Conservation (phyloP, 2,113 vertebrate genomes). For the Pampusana beccarii region DNA sequence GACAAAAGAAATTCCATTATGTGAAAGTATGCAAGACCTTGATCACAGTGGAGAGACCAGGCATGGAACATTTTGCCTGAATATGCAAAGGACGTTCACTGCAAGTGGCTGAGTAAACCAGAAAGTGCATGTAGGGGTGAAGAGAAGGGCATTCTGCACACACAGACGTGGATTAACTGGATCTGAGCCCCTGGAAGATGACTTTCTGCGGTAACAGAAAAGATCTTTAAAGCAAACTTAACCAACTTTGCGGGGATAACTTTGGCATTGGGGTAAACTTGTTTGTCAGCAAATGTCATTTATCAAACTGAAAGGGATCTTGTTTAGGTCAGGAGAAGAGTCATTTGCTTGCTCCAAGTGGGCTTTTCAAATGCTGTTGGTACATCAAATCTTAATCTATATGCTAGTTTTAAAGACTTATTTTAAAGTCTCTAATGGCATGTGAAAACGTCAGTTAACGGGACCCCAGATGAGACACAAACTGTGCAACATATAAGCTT, state of each 20-base stretch:
- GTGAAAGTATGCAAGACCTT: neutral
- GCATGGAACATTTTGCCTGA: neutral
- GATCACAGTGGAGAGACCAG: neutral
- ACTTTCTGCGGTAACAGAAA: neutral
- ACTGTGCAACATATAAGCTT: neutral
- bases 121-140: neutral
- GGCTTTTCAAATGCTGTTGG: neutral
- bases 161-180: neutral
- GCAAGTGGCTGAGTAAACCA: neutral
- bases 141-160: neutral
- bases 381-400: neutral
- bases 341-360: neutral
- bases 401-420: neutral
- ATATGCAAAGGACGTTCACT: neutral
- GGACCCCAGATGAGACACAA: neutral
- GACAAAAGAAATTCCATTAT: neutral
- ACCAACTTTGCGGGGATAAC: neutral
- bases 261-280: neutral
- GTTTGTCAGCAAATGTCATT: neutral
- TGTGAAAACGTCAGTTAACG: neutral
- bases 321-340: neutral
- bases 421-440: neutral
- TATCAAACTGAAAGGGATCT: neutral
- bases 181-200: neutral
- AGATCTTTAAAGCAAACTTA: neutral